A percentile compares a stretch with the other conserved stretches of the same genome.
Conservation (phyloP, 1,140 invertebrate genomes). For the Papilio helenus region DNA sequence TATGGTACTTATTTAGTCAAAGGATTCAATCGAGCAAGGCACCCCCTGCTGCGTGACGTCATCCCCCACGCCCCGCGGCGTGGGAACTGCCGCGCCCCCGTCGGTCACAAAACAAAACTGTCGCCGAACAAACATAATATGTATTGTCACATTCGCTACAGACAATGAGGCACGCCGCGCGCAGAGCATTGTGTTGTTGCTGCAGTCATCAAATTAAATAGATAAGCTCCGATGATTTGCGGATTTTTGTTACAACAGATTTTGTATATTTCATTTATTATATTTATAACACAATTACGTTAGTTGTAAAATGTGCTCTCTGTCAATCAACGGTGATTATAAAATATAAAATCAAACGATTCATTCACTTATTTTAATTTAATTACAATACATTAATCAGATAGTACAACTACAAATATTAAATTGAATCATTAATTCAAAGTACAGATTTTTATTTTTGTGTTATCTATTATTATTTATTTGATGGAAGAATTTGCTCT, state of each 20-base stretch:
- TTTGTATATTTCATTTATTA: neutral
- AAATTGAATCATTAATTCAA: neutral
- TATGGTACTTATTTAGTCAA: slow-evolving; percentile 4
- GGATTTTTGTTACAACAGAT: neutral
- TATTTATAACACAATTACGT: too few species aligned
- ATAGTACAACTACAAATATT: too few species aligned
- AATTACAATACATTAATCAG: too few species aligned
- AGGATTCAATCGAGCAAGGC: neutral
- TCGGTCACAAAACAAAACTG: neutral
- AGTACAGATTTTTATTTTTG: neutral
- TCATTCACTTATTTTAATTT: neutral
- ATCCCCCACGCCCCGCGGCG: neutral
- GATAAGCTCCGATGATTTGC: neutral
- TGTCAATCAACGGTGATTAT: too few species aligned
- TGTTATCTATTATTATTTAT: neutral
- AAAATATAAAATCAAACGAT: too few species aligned
- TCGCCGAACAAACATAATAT: slow-evolving; percentile 5
- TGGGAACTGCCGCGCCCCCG: slow-evolving; percentile 12
- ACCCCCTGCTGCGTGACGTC: neutral
- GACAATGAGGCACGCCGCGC: neutral
- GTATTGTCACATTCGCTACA: neutral
- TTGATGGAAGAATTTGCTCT: too few species aligned
- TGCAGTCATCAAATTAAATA: neutral
- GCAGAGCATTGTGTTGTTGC: neutral
- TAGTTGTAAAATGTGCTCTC: neutral